phyloP scores from a whole-genome alignment of 2,113 vertebrate species.

The Budorcas taxicolor region DNA sequence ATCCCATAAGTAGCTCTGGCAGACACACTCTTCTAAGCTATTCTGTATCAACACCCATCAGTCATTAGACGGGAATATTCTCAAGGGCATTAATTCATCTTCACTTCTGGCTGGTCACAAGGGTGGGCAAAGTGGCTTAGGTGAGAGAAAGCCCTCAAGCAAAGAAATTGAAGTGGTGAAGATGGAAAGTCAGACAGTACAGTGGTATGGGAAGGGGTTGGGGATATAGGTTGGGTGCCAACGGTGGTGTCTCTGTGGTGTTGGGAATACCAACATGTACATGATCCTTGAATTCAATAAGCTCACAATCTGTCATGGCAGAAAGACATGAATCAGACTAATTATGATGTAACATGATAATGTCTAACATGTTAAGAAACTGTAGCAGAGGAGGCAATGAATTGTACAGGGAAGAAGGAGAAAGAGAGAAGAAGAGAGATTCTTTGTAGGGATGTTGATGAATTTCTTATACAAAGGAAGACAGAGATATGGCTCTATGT shows the following conservation, averaged over 20 bases:
- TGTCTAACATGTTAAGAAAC: not conserved
- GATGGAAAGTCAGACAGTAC: not conserved
- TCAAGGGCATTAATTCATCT: not conserved
- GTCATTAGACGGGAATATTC: not conserved
- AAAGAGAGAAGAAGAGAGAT: not conserved
- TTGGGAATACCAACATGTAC: not conserved
- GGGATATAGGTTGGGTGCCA: not conserved
- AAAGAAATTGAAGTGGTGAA: not conserved
- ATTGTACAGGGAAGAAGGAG: not conserved
- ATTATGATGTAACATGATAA: not conserved
- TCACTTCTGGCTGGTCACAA: not conserved
- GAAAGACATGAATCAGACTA: not conserved
- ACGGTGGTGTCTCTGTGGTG: not conserved
- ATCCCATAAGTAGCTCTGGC: not conserved
- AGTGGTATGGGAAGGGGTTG: not conserved
- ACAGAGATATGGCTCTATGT: not conserved
- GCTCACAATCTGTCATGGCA: not conserved
- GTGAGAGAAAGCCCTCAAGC: not conserved
- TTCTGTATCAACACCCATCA: not conserved
- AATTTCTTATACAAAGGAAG: not conserved
- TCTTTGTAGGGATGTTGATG: not conserved
- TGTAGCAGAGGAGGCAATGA: not conserved
- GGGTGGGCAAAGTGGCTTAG: not conserved
- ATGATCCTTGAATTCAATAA: not conserved
- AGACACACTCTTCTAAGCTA: not conserved